A percentile compares a stretch with the other conserved stretches of the same genome.
Conservation (phyloP, 2,888 invertebrate species). For the Nyleta sp. region DNA sequence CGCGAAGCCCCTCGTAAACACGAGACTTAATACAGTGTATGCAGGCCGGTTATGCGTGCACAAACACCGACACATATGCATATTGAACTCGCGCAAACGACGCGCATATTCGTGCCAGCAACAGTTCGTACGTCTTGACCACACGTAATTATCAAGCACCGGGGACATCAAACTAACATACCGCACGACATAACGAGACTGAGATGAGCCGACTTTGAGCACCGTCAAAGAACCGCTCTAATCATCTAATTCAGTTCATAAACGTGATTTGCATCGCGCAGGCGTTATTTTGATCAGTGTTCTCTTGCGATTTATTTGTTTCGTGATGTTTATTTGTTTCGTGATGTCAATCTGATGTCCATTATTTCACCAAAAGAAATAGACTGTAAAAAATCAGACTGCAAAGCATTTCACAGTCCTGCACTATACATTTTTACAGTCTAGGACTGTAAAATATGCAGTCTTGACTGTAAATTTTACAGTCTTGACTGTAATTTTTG, state of each 20-base stretch:
- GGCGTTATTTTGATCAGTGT: too few relatives aligned
- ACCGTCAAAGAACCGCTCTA: constrained; percentile 35
- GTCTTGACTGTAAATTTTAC: too few relatives aligned
- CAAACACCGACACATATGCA: constrained; percentile 29
- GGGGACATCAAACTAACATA: constrained; percentile 44
- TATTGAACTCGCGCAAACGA: constrained; percentile 23
- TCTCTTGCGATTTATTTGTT: too few relatives aligned
- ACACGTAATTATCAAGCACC: constrained; percentile 34
- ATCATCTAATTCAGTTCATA: constrained; percentile 12
- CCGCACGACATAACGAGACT: constrained; percentile 47
- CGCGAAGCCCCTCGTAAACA: constrained; percentile 16
- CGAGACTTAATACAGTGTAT: constrained; percentile 36
- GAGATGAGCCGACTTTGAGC: constrained; percentile 35
- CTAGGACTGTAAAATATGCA: too few relatives aligned
- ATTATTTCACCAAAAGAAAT: too few relatives aligned
- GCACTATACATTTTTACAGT: too few relatives aligned
- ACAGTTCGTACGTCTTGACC: constrained; percentile 47
- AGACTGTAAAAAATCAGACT: too few relatives aligned
- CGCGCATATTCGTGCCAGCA: constrained; percentile 22
- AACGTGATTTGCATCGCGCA: constrained; percentile 28
- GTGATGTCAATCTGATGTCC: too few relatives aligned
- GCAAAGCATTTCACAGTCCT: too few relatives aligned
- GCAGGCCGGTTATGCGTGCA: constrained; percentile 8
- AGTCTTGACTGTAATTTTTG: too few relatives aligned
- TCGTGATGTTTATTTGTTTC: too few relatives aligned